Evolutionary conservation across 2,888 invertebrate genomes (phyloP).

Genomic region (Odontomyia ornata): DNA sequence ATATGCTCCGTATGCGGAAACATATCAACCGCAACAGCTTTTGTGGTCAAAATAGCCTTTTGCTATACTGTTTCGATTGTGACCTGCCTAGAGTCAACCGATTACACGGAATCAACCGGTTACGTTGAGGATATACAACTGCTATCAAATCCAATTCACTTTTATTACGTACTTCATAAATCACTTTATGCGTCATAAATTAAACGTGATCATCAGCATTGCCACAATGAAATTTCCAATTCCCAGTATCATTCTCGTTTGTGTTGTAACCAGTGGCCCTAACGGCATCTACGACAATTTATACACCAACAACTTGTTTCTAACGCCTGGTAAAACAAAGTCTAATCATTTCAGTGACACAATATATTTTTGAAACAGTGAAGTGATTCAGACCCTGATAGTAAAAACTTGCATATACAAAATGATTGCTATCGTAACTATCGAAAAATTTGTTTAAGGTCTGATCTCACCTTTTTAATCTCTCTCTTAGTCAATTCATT

Average conservation of each 20-base stretch:
- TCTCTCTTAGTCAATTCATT: slow-evolving; percentile 70
- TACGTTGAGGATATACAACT: slow-evolving; percentile 94
- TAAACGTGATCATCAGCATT: slow-evolving; percentile 89
- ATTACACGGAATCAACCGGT: slow-evolving; percentile 92
- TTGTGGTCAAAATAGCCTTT: slow-evolving; percentile 83
- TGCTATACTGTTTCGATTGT: slow-evolving; percentile 84
- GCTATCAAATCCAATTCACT: slow-evolving; percentile 78
- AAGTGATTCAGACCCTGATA: slow-evolving; percentile 67
- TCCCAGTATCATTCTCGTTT: slow-evolving; percentile 76
- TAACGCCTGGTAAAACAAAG: slow-evolving; percentile 85
- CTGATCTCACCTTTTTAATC: slow-evolving; percentile 70
- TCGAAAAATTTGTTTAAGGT: slow-evolving; percentile 65
- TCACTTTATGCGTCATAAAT: slow-evolving; percentile 71
- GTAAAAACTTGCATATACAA: slow-evolving; percentile 60
- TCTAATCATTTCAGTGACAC: slow-evolving; percentile 97
- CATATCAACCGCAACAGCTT: slow-evolving; percentile 92
- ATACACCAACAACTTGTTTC: slow-evolving; percentile 87
- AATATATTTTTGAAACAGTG: slow-evolving; percentile 93
- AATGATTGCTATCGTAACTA: slow-evolving; percentile 51
- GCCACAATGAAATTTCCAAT: slow-evolving; percentile 88
- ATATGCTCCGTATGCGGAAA: slow-evolving; percentile 95
- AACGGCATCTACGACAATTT: slow-evolving; percentile 85
- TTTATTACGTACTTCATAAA: slow-evolving; percentile 61
- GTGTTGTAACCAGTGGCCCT: slow-evolving; percentile 92
- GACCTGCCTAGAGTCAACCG: slow-evolving; percentile 86